Evolutionary conservation across 1,140 invertebrate species (phyloP).

Genomic region (Stratiolaelaps scimitus): DNA sequence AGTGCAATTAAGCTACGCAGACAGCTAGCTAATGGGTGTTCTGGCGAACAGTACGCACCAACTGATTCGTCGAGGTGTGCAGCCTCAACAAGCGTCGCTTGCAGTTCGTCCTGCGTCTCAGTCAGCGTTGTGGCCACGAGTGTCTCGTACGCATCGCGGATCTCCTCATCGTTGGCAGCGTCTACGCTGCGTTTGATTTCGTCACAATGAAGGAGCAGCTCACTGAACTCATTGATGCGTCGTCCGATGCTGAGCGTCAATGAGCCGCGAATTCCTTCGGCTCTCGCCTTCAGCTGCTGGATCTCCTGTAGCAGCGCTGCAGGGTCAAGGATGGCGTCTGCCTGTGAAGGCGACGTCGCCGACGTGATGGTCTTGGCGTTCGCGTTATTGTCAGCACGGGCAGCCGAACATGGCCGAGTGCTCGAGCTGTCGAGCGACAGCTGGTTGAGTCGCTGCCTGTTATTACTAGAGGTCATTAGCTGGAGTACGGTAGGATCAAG

Average conservation of each 20-base stretch:
- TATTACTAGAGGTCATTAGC: slow-evolving; percentile 5
- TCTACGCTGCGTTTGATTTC: not conserved
- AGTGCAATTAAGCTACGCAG: too few species aligned
- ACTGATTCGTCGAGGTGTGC: slow-evolving; percentile 19
- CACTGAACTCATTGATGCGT: slow-evolving; percentile 3
- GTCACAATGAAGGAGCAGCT: not conserved
- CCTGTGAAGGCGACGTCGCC: not conserved
- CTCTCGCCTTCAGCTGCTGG: slow-evolving; percentile 4
- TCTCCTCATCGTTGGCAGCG: not conserved
- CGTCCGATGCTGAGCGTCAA: not conserved
- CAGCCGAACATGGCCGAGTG: too few species aligned
- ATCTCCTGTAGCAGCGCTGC: not conserved
- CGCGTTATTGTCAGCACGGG: too few species aligned
- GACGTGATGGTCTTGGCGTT: too few species aligned
- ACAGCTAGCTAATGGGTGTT: too few species aligned
- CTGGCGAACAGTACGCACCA: not conserved
- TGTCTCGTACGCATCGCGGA: slow-evolving; percentile 8
- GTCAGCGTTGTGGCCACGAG: not conserved
- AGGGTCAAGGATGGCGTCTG: not conserved
- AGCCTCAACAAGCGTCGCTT: slow-evolving; percentile 18
- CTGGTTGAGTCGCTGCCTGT: slow-evolving; percentile 16
- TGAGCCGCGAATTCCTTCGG: not conserved
- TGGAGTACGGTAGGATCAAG: slow-evolving; percentile 16
- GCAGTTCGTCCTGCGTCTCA: slow-evolving; percentile 24
- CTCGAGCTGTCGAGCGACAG: not conserved